Evolutionary conservation across 2,797 vertebrate genomes (phyloP), one percentile per base, ranked within the genome.

Genomic region (Sebastes reedi): DNA sequence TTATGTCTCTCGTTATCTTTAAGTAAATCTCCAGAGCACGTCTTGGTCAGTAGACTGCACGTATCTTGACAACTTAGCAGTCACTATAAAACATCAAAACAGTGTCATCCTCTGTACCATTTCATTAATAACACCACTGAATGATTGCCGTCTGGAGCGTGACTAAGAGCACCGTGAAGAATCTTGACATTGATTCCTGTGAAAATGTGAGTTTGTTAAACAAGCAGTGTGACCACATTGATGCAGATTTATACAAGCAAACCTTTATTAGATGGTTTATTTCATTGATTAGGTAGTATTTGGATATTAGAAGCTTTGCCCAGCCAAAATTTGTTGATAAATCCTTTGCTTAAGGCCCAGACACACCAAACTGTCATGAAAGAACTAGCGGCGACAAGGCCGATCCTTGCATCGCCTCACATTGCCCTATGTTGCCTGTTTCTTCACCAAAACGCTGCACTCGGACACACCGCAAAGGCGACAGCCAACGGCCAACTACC

Each of bases 1-100:
- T 91, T 84, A 86, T 80, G 69, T 55, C 76, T 56, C 69, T 86
- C 32, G 58, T 91, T 90, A 90, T 86, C 68, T 83, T 68, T 69
- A 69, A 88, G 79, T 59, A 56, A 81, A 79, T 67, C 74, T 80
- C 54, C 72, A 79, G 65, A 88, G 80, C 59, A 81, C 56, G 67
- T 82, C 69, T 77, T 70, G 75, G 59, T 84, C 79, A 61, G 30
- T 22, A 77, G 72, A 69, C 79, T 70, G 75, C 65, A 65, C 2
- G 8, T 46, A 39, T 75, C 61, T 70, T 54, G 30, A 54, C 62
- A 81, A 80, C 39, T 70, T 56, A 84, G 75, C 59, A 65, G 39
- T 62, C 1, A 20, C 34, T 77, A 62, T 60, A 75, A 77, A 88
- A 52, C 60, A 46, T 73, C 46, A 75, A 81, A 78, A 77, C 12